Percentiles rank a stretch among this genome's conserved stretches.
Conservation (phyloP, 2,113 vertebrate genomes). For the Poeciliopsis retropinna region DNA sequence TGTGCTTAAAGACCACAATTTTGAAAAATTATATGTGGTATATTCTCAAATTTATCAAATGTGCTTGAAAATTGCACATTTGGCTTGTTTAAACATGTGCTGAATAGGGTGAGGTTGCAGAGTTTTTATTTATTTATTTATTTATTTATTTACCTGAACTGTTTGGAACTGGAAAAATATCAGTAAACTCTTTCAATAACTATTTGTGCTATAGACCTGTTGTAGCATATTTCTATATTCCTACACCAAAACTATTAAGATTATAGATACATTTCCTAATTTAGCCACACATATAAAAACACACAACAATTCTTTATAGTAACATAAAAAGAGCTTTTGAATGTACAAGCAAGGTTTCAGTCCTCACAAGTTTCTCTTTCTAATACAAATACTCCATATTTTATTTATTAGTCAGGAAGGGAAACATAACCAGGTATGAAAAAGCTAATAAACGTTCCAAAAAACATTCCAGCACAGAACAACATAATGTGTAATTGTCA, state of each 20-base stretch:
- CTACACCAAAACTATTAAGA: background rate
- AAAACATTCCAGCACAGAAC: slow-evolving; percentile 60
- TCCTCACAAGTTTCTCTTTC: slow-evolving; percentile 41
- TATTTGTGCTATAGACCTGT: background rate
- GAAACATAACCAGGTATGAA: slow-evolving; percentile 35
- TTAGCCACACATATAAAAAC: slow-evolving; percentile 52
- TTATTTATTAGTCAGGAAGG: slow-evolving; percentile 62
- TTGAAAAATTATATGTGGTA: background rate
- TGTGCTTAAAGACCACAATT: background rate
- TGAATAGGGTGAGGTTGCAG: background rate
- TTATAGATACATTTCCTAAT: slow-evolving; percentile 32
- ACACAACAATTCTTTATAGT: slow-evolving; percentile 52
- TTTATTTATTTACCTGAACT: background rate
- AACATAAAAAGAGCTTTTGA: slow-evolving; percentile 71
- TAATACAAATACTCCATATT: slow-evolving; percentile 42
- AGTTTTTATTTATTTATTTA: background rate
- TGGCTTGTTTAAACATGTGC: background rate
- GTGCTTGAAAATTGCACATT: background rate
- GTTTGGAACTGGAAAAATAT: background rate
- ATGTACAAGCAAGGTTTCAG: slow-evolving; percentile 60
- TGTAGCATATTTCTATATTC: background rate
- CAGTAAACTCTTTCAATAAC: background rate
- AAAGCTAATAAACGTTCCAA: slow-evolving; percentile 32
- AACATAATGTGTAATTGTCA: slow-evolving; percentile 10
- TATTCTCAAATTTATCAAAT: background rate